Percentiles rank a stretch among this genome's conserved stretches.
Conservation (phyloP, 1,140 invertebrate genomes). For the Tachypleus tridentatus region DNA sequence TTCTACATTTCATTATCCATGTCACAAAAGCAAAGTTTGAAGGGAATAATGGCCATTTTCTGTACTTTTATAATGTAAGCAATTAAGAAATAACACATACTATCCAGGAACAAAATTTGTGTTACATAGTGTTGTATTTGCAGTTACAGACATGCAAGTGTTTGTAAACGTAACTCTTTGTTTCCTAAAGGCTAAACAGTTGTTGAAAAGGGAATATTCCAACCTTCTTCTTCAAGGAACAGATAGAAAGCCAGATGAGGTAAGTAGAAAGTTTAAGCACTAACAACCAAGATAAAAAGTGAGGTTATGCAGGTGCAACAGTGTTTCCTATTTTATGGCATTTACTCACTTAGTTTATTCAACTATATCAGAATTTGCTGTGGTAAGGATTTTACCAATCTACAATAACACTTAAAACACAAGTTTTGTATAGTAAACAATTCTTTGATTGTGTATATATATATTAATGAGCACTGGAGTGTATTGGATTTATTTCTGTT, state of each 20-base stretch:
- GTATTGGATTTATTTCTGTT: constrained; percentile 12
- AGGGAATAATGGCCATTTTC: background rate
- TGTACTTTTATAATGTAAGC: background rate
- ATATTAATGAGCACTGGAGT: constrained; percentile 12
- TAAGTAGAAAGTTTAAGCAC: constrained; percentile 4
- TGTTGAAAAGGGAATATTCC: constrained; percentile 80
- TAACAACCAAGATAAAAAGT: background rate
- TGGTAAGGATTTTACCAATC: background rate
- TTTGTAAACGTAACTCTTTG: constrained; percentile 5
- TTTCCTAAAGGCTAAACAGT: constrained; percentile 50
- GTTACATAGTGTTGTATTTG: constrained; percentile 2
- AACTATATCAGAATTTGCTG: background rate
- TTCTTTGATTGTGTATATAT: background rate
- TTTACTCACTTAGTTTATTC: background rate
- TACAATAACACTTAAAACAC: background rate
- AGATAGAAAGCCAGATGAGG: constrained; percentile 46
- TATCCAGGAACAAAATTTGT: background rate
- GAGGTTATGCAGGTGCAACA: background rate
- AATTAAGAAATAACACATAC: background rate
- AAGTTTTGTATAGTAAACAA: background rate
- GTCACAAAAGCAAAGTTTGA: constrained; percentile 4
- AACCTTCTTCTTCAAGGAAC: constrained; percentile 73
- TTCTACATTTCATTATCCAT: background rate
- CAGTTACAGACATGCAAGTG: constrained; percentile 1
- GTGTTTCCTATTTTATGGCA: background rate